Percentiles rank a stretch among this genome's conserved stretches.
Conservation (phyloP, 2,113 vertebrate species). For the Sciurus niger region DNA sequence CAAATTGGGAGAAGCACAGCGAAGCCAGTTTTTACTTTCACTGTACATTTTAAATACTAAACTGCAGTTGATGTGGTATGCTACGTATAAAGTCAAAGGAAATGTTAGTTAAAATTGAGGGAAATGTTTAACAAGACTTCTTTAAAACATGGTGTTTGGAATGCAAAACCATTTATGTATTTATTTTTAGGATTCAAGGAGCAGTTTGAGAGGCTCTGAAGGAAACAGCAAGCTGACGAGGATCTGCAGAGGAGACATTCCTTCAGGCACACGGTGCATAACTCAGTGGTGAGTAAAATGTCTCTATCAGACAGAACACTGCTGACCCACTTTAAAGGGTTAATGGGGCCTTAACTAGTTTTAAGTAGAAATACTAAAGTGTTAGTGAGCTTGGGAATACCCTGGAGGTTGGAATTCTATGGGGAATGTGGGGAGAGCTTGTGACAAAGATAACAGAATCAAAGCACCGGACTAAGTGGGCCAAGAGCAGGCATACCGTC, state of each 20-base stretch:
- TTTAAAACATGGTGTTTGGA: not conserved
- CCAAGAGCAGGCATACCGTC: not conserved
- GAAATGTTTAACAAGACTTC: not conserved
- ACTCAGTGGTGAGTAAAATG: not conserved
- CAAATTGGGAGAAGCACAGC: not conserved
- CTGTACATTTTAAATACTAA: not conserved
- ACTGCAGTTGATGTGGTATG: not conserved
- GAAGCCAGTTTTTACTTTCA: not conserved
- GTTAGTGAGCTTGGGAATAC: not conserved
- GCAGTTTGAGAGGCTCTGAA: not conserved
- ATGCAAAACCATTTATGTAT: not conserved
- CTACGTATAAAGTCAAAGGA: not conserved
- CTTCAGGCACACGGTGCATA: not conserved
- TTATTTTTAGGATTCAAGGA: not conserved
- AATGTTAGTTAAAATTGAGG: not conserved
- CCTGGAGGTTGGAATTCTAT: not conserved
- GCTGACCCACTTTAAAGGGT: not conserved
- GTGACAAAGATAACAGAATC: not conserved
- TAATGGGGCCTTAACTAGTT: not conserved
- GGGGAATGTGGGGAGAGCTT: not conserved
- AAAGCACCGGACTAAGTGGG: not conserved
- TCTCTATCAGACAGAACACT: not conserved
- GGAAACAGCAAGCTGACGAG: not conserved
- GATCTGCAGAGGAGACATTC: not conserved
- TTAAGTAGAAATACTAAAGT: not conserved